Conservation (phyloP, 2,113 vertebrate genomes). For the Lepidothrix coronata region DNA sequence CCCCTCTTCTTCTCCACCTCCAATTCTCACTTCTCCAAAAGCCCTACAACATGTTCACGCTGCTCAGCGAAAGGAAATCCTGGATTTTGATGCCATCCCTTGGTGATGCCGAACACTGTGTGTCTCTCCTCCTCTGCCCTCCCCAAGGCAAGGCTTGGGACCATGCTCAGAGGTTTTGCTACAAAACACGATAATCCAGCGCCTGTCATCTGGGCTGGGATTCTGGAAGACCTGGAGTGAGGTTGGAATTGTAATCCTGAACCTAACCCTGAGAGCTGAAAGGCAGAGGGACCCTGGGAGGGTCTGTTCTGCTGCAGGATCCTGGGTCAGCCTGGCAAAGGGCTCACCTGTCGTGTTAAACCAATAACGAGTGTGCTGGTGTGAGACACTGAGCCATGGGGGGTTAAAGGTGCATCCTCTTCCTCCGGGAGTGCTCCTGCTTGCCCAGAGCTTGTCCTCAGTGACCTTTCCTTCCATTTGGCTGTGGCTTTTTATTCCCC, state of each 20-base stretch:
- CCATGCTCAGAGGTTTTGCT: accelerated
- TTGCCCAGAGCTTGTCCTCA: slow-evolving; percentile 61
- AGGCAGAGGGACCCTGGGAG: not conserved
- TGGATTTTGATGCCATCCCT: not conserved
- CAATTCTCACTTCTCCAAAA: not conserved
- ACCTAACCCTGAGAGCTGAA: not conserved
- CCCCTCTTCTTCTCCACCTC: not conserved
- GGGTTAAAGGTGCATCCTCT: slow-evolving; percentile 62
- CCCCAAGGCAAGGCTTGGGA: not conserved
- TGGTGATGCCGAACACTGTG: not conserved
- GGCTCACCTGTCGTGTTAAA: slow-evolving; percentile 74
- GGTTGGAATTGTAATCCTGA: not conserved
- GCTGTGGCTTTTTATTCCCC: slow-evolving; percentile 35
- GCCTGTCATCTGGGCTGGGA: not conserved
- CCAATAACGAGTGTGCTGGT: slow-evolving; percentile 58
- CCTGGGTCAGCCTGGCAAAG: slow-evolving; percentile 5
- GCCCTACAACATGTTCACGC: accelerated
- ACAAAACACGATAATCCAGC: accelerated
- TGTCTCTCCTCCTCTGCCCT: not conserved
- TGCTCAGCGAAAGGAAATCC: not conserved
- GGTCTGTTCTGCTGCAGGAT: not conserved
- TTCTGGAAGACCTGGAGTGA: not conserved
- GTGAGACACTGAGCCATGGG: not conserved
- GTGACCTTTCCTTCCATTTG: slow-evolving; percentile 63
- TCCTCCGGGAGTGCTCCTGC: slow-evolving; percentile 3